Conservation (phyloP, 1,140 invertebrate species). For the Drosophila bipectinata region DNA sequence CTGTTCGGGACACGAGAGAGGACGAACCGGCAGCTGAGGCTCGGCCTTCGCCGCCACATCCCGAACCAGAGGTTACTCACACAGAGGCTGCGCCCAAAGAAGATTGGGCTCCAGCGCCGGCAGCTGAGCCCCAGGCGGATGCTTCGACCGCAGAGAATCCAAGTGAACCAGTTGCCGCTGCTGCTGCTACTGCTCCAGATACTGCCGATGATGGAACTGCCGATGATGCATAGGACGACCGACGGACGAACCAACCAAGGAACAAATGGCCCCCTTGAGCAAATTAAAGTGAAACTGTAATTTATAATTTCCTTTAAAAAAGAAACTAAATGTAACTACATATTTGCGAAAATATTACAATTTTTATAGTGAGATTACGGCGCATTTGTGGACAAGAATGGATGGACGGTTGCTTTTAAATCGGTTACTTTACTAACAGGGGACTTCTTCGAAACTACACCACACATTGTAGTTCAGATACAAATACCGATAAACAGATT, state of each 20-base stretch:
- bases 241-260: slow-evolving; percentile 31
- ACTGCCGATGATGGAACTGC: slow-evolving; percentile 6
- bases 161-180: slow-evolving; percentile 1
- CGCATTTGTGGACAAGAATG: slow-evolving; percentile 50
- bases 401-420: slow-evolving; percentile 28
- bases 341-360: slow-evolving; percentile 41
- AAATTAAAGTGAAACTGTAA: slow-evolving; percentile 45
- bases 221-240: neutral
- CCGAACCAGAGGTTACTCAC: slow-evolving; percentile 16
- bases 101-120: slow-evolving; percentile 25
- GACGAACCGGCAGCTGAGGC: neutral
- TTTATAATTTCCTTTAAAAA: slow-evolving; percentile 52
- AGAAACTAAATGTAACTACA: slow-evolving; percentile 43
- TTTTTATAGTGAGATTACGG: slow-evolving; percentile 53
- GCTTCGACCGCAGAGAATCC: slow-evolving; percentile 12
- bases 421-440: slow-evolving; percentile 19
- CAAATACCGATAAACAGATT: slow-evolving; percentile 26
- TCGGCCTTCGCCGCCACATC: neutral
- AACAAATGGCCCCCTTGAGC: slow-evolving; percentile 30
- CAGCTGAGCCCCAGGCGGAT: slow-evolving; percentile 23
- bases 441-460: neutral
- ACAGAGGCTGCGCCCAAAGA: slow-evolving; percentile 30
- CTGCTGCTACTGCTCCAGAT: slow-evolving; percentile 9
- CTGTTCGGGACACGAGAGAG: slow-evolving; percentile 9
- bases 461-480: neutral